These are phyloP conservation scores for Manis crassicaudata DNA, from an alignment of 2,797 vertebrate genomes.

Conservation along the genomic window DNA sequence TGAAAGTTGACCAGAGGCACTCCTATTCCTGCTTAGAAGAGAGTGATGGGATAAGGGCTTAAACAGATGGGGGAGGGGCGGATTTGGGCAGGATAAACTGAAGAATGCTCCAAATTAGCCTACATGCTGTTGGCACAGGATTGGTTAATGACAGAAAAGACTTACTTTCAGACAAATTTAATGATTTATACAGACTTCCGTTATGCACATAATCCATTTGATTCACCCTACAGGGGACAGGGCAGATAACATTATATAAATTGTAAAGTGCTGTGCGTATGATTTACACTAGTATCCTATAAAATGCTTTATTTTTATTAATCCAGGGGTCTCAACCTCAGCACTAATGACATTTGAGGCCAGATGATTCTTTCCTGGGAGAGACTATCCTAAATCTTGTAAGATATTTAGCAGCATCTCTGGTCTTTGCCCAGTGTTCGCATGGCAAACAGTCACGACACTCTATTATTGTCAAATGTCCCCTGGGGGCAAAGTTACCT, in stretches of 20 bases:
- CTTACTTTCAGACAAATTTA: background rate
- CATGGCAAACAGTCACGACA: background rate
- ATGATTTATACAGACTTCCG: background rate
- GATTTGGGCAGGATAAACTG: background rate
- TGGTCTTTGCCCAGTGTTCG: background rate
- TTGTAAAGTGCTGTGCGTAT: background rate
- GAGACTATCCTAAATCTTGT: background rate
- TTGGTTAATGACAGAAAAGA: background rate
- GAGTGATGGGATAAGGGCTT: constrained; percentile 24
- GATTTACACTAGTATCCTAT: background rate
- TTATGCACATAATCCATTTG: background rate
- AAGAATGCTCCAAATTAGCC: constrained; percentile 24
- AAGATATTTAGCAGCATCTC: background rate
- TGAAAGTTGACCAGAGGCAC: constrained; percentile 60
- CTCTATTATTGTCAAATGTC: background rate
- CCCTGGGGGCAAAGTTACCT: too few species aligned
- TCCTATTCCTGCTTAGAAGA: background rate
- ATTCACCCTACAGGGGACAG: rapidly evolving
- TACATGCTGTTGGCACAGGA: background rate
- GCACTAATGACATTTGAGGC: background rate
- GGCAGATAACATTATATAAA: background rate
- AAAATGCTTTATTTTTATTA: background rate
- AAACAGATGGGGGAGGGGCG: background rate
- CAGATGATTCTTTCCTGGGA: background rate
- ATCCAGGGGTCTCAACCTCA: background rate